A percentile compares a stretch with the other conserved stretches of the same genome.
Conservation (phyloP, 2,797 vertebrate genomes). For the Sandelia bainsii region DNA sequence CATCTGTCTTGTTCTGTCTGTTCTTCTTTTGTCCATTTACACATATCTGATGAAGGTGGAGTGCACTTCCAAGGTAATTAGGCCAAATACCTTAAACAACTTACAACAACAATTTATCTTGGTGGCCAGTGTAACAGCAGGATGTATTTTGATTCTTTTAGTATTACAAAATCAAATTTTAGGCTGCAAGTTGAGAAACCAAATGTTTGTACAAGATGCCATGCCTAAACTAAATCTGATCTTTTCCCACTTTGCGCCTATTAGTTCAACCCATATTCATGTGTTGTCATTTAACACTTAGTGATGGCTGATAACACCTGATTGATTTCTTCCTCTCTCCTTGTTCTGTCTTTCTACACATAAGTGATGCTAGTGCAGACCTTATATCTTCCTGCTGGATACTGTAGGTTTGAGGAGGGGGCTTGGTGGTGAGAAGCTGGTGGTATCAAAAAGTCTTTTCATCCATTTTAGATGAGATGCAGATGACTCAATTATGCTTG, state of each 20-base stretch:
- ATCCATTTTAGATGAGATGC: slow-evolving; percentile 83
- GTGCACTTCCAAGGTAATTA: background rate
- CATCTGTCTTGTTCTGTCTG: background rate
- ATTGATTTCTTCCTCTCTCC: slow-evolving; percentile 15
- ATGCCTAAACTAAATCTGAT: slow-evolving; percentile 7
- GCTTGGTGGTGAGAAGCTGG: slow-evolving; percentile 29
- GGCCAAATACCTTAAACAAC: slow-evolving; percentile 22
- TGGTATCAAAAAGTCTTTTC: slow-evolving; percentile 77
- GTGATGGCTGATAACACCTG: slow-evolving; percentile 11
- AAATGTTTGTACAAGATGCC: background rate
- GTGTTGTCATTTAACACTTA: slow-evolving; percentile 8
- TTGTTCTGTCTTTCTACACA: slow-evolving; percentile 38
- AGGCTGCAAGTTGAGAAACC: background rate
- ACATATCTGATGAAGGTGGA: too few species aligned
- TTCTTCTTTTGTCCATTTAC: slow-evolving; percentile 6
- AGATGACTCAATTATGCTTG: slow-evolving; percentile 85
- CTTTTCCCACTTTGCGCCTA: background rate
- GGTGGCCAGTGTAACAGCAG: background rate
- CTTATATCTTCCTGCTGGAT: slow-evolving; percentile 45
- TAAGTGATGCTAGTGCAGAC: slow-evolving; percentile 47
- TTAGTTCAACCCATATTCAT: background rate
- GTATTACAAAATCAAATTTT: background rate
- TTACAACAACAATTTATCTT: background rate
- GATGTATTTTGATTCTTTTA: background rate
- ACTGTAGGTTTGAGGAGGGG: background rate